A percentile compares a stretch with the other conserved stretches of the same genome.
Conservation (phyloP, 2,888 invertebrate species). For the Strigamia maritima region DNA sequence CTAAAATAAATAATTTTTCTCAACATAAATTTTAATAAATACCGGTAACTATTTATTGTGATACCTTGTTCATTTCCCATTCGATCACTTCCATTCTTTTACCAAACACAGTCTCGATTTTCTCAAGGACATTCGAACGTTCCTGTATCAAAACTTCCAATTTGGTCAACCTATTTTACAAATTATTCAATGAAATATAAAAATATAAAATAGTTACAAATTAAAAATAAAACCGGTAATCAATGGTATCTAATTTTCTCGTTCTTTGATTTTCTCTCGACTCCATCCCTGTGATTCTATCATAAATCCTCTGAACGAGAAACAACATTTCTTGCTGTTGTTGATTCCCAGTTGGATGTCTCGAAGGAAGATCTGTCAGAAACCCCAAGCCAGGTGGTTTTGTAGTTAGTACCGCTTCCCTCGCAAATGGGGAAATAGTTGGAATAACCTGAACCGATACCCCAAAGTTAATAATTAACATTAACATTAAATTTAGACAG, state of each 20-base stretch:
- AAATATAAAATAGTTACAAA: background rate
- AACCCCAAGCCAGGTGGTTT: background rate
- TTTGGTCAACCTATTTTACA: slow-evolving; percentile 42
- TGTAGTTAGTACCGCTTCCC: background rate
- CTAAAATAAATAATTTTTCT: slow-evolving; percentile 36
- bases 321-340: slow-evolving; percentile 10
- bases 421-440: background rate
- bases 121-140: slow-evolving; percentile 38
- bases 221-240: slow-evolving; percentile 44
- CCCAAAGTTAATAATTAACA: background rate
- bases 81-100: slow-evolving; percentile 43
- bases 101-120: slow-evolving; percentile 39
- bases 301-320: slow-evolving; percentile 45
- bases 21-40: background rate
- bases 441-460: background rate
- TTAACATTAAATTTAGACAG: background rate
- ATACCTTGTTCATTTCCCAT: slow-evolving; percentile 44
- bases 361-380: background rate
- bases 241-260: slow-evolving; percentile 45
- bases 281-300: slow-evolving; percentile 45
- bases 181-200: background rate
- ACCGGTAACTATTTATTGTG: background rate
- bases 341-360: background rate
- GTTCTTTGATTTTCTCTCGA: slow-evolving; percentile 44
- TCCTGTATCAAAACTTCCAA: slow-evolving; percentile 44